Percentiles rank a stretch among this genome's conserved stretches.
Evolutionary conservation across 2,888 invertebrate genomes (phyloP).

Genomic region (Orthosia incerta): DNA sequence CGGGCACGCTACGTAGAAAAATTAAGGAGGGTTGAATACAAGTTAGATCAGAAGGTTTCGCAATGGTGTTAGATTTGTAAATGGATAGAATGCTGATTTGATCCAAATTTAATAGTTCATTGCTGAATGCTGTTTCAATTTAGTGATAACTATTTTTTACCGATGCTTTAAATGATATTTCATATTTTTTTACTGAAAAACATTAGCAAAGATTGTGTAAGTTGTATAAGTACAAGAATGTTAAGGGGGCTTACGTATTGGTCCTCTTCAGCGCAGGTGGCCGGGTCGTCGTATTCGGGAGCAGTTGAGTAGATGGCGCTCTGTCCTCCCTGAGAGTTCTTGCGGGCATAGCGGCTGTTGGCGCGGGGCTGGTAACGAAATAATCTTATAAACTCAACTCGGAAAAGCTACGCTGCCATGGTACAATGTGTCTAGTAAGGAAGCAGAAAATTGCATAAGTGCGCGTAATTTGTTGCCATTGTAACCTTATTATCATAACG

Average conservation of each 20-base stretch:
- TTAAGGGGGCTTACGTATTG: constrained; percentile 92
- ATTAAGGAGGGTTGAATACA: background rate
- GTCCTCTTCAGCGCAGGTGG: constrained; percentile 97
- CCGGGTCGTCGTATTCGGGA: constrained; percentile 98
- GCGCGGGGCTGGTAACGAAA: constrained; percentile 89
- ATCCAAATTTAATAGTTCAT: too few relatives aligned
- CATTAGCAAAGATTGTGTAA: background rate
- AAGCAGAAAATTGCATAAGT: background rate
- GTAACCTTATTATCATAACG: background rate
- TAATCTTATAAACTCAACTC: background rate
- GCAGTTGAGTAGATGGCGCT: constrained; percentile 96
- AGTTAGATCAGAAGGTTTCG: background rate
- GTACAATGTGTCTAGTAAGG: background rate
- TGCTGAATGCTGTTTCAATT: too few relatives aligned
- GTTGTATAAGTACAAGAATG: background rate
- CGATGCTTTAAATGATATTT: background rate
- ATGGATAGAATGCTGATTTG: too few relatives aligned
- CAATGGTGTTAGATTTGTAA: too few relatives aligned
- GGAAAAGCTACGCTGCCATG: background rate
- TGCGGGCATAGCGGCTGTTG: constrained; percentile 93
- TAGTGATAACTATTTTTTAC: too few relatives aligned
- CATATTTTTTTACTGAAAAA: background rate
- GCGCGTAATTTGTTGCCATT: background rate
- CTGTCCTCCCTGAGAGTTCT: constrained; percentile 95
- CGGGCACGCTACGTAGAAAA: constrained; percentile 89